phyloP scores from a whole-genome alignment of 2,888 invertebrate species.

The Ichneumoninae sp. region DNA sequence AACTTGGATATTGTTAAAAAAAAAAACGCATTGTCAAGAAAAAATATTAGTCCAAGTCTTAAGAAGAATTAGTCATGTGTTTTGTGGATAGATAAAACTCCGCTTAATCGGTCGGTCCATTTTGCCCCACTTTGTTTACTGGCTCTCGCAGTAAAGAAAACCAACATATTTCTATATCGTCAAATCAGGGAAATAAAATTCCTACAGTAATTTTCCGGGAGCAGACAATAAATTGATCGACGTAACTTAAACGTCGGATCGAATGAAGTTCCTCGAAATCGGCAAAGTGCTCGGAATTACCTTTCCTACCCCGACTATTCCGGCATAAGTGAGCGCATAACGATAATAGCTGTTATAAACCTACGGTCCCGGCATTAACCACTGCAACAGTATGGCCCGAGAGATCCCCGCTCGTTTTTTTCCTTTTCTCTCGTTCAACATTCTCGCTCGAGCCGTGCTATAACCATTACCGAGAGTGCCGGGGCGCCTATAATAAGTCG shows the following conservation, averaged over 20 bases:
- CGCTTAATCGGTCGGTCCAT: too few relatives aligned
- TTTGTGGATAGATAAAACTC: too few relatives aligned
- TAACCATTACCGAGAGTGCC: conserved; percentile 52
- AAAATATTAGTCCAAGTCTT: too few relatives aligned
- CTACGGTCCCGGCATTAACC: neutral
- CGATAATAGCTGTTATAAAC: conserved; percentile 49
- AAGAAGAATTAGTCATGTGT: too few relatives aligned
- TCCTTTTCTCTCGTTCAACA: conserved; percentile 8
- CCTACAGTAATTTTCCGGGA: too few relatives aligned
- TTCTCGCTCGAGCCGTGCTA: conserved; percentile 15
- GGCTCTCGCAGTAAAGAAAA: too few relatives aligned
- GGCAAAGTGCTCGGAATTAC: neutral
- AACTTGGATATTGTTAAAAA: too few relatives aligned
- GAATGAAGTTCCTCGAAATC: neutral
- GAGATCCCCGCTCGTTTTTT: conserved; percentile 27
- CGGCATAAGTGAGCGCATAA: conserved; percentile 12
- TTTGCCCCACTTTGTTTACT: too few relatives aligned
- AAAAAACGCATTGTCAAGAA: too few relatives aligned
- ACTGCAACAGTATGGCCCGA: conserved; percentile 8
- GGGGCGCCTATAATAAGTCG: conserved; percentile 56
- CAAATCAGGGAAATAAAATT: too few relatives aligned
- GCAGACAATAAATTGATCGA: neutral
- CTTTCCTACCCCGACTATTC: neutral
- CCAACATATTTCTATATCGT: too few relatives aligned
- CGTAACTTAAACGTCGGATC: neutral